phyloP scores from a whole-genome alignment of 1,140 invertebrate species.

The Orius insidiosus region DNA sequence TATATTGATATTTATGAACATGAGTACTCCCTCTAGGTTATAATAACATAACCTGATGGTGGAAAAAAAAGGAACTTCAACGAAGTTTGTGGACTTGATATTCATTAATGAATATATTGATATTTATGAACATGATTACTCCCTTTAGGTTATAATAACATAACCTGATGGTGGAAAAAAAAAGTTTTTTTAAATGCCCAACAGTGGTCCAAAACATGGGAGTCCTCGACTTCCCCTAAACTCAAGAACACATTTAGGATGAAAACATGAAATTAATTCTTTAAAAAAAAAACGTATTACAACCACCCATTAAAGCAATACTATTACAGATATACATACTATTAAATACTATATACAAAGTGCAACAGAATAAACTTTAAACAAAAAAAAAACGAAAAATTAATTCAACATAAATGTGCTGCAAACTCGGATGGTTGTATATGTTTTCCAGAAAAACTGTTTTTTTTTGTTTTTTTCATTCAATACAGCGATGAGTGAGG shows the following conservation, averaged over 20 bases:
- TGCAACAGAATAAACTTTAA: constrained; percentile 7
- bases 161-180: too few relatives aligned
- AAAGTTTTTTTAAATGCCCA: too few relatives aligned
- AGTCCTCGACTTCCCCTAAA: not conserved
- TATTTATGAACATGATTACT: too few relatives aligned
- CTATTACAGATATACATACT: constrained; percentile 1
- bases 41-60: too few relatives aligned
- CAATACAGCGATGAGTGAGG: not conserved
- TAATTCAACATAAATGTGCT: constrained; percentile 3
- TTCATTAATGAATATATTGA: too few relatives aligned
- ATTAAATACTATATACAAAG: constrained; percentile 4
- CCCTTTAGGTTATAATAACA: too few relatives aligned
- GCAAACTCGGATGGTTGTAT: not conserved
- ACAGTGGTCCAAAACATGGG: too few relatives aligned
- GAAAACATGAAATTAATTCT: not conserved
- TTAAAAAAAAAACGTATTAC: constrained; percentile 1
- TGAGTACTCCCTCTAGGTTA: too few relatives aligned
- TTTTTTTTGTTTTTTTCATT: not conserved
- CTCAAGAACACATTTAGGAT: constrained; percentile 2
- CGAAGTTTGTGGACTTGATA: too few relatives aligned
- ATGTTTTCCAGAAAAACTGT: constrained; percentile 1
- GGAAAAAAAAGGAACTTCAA: too few relatives aligned
- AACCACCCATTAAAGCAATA: constrained; percentile 9
- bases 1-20: too few relatives aligned
- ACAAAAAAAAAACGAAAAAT: not conserved